Conservation (phyloP, 1,140 invertebrate species). For the Phortica variegata region DNA sequence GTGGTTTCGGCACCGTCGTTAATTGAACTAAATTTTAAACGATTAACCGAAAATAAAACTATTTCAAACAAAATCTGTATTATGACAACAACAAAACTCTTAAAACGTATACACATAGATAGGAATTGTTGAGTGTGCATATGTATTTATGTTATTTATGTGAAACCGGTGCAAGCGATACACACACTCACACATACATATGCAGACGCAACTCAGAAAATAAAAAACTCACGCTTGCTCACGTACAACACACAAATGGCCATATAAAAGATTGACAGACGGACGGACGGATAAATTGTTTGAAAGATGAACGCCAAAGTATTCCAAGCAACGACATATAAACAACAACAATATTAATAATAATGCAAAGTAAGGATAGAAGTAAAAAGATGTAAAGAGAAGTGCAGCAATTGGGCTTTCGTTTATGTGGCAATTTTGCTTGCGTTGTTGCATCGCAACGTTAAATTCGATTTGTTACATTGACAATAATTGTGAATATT, state of each 20-base stretch:
- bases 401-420: no score
- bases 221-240: neutral
- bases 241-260: neutral
- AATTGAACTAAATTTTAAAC: conserved; percentile 30
- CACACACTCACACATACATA: conserved; percentile 2
- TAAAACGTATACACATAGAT: conserved; percentile 4
- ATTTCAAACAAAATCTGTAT: conserved; percentile 1
- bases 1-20: conserved; percentile 15
- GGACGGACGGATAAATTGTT: neutral
- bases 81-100: neutral
- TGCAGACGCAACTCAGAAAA: neutral
- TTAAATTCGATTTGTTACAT: no score
- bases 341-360: neutral
- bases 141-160: conserved; percentile 2
- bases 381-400: no score
- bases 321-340: neutral
- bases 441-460: no score
- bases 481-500: no score
- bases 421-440: no score
- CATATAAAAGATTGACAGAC: neutral
- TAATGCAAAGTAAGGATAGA: neutral
- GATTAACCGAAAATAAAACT: conserved; percentile 20
- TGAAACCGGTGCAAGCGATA: conserved; percentile 20
- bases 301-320: neutral
- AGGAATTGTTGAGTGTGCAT: conserved; percentile 1